Percentiles rank a stretch among this genome's conserved stretches.
Conservation (phyloP, 2,797 vertebrate species). For the Rhabdophis nuchalis region DNA sequence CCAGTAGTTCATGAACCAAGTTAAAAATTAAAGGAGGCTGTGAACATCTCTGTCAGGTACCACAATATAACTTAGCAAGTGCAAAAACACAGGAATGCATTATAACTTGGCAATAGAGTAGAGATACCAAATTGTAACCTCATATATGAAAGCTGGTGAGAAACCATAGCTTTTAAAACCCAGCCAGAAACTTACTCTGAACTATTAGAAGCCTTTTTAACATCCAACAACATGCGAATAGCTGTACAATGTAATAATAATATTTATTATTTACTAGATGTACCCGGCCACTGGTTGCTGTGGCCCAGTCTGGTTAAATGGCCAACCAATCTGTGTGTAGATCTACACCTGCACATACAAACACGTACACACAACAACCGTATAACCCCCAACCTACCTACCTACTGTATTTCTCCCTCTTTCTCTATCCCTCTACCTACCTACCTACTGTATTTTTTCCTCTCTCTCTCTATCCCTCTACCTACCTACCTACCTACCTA, state of each 20-base stretch:
- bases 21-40: not conserved
- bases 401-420: no score
- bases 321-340: no score
- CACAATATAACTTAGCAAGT: not conserved
- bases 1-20: not conserved
- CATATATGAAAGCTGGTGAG: not conserved
- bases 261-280: not conserved
- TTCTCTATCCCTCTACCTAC: no score
- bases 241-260: not conserved
- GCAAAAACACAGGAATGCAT: not conserved
- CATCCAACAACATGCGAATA: not conserved
- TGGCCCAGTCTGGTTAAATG: no score
- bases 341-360: no score
- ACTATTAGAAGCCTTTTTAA: not conserved
- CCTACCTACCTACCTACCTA: no score
- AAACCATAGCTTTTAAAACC: not conserved
- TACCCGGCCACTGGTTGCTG: no score
- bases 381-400: no score
- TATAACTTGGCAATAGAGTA: not conserved
- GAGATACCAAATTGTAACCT: not conserved
- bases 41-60: not conserved
- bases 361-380: no score
- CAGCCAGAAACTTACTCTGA: not conserved
- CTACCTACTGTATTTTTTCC: no score
- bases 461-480: no score